Percentiles rank a stretch among this genome's conserved stretches.
phyloP scores from a whole-genome alignment of 2,797 vertebrate species.

The Bradypodion ventrale region DNA sequence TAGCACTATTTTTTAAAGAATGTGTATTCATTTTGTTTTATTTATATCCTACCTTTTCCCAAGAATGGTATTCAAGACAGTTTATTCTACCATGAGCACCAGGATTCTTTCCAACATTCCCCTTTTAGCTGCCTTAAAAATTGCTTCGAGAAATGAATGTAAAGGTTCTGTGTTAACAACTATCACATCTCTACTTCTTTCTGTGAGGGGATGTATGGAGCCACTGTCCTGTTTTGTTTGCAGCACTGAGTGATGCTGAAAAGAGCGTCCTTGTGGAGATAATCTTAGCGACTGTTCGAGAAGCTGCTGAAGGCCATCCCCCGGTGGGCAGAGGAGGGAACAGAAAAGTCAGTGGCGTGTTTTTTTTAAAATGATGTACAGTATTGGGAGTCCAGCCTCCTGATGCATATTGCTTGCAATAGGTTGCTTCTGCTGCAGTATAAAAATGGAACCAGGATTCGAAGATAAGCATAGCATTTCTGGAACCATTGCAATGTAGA shows the following conservation, averaged over 20 bases:
- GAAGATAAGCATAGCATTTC: neutral
- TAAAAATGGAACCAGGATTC: conserved; percentile 25
- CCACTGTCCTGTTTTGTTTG: conserved; percentile 54
- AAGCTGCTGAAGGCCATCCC: conserved; percentile 85
- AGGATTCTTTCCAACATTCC: neutral
- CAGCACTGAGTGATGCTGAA: conserved; percentile 79
- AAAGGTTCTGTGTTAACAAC: conserved; percentile 14
- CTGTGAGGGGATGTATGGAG: conserved; percentile 41
- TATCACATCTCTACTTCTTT: conserved; percentile 36
- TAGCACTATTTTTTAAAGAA: neutral
- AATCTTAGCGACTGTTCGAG: conserved; percentile 83
- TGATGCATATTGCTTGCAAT: conserved; percentile 13
- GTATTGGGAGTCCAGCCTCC: conserved; percentile 22
- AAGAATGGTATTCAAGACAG: neutral
- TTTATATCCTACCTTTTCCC: neutral
- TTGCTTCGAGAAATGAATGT: conserved; percentile 20
- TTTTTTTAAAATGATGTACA: too few relatives aligned
- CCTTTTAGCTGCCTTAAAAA: conserved; percentile 9
- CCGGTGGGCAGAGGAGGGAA: conserved; percentile 83
- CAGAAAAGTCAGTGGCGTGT: conserved; percentile 82
- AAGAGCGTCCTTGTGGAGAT: conserved; percentile 83
- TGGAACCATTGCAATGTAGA: neutral
- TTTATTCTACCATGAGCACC: neutral
- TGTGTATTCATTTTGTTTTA: neutral
- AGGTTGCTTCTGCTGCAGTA: neutral